Evolutionary conservation across 2,797 vertebrate genomes (phyloP), one percentile per base, ranked within the genome.

Genomic region (Caiman crocodilus): DNA sequence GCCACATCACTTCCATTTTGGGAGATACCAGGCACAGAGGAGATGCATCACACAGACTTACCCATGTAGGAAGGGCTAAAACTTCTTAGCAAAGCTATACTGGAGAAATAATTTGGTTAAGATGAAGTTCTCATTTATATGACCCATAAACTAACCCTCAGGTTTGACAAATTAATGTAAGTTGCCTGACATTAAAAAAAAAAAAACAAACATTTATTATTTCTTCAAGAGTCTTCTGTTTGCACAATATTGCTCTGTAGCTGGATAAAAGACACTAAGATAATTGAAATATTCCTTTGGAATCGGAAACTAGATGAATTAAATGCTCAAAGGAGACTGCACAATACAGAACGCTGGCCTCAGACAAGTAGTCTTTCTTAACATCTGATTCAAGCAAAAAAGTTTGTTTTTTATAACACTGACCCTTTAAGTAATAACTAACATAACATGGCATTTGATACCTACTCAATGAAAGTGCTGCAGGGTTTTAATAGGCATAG

Each of bases 71-170:
- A 85, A 76, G 79, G 32, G 30, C 74, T 88, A 42, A 42, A 93
- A 95, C 89, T 21, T 60, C 84, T 91, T 71, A 75, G 14, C 55
- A 92, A 92, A 90, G 86, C 64, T 85, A 82, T 79, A 91, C 85
- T 42, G 90, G 77, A 59, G 79, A 89, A 91, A 61, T 81, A 84
- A 84, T 67, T 88, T 76, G 42, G 65, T 23, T 63, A 71, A 14
- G 73, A 74, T 76, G 67, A 75, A 59, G 61, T 28, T 57, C 25
- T 85, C 50, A 42, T 16, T 75, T 90, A 67, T 6, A 79, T 69
- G 67, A 82, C 26, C 26, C 81, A 8, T 28, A 82, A 80, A 93
- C 60, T 87, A 78, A 56, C 76, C 82, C 16, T 73, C 28, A 78
- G 28, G 32, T 82, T 60, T 81, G 60, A 77, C 82, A 82, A 25